phyloP scores from a whole-genome alignment of 2,888 invertebrate species.

The Empis stercorea region DNA sequence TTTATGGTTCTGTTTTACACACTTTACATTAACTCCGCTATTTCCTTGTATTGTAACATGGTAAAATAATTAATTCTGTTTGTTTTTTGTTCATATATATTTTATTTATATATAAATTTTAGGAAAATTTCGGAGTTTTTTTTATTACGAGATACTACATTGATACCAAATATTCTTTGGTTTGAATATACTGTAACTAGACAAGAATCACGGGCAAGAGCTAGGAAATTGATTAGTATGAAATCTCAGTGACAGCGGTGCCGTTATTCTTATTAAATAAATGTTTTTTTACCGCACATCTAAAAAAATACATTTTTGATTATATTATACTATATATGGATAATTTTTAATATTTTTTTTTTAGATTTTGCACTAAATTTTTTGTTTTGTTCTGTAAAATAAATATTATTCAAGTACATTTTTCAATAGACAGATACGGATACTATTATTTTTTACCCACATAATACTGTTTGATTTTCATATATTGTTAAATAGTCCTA shows the following conservation, averaged over 20 bases:
- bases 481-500: too few relatives aligned
- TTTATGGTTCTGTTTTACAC: conserved; percentile 70
- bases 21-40: conserved; percentile 65
- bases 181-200: conserved; percentile 84
- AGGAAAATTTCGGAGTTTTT: conserved; percentile 78
- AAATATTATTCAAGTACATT: too few relatives aligned
- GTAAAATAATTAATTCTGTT: conserved; percentile 49
- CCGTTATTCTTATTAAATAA: neutral
- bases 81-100: neutral
- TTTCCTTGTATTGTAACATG: conserved; percentile 76
- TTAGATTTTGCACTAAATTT: too few relatives aligned
- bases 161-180: conserved; percentile 87
- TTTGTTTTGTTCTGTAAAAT: too few relatives aligned
- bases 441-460: too few relatives aligned
- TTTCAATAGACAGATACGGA: too few relatives aligned
- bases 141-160: conserved; percentile 73
- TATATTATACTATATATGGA: too few relatives aligned
- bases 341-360: too few relatives aligned
- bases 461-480: too few relatives aligned
- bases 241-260: conserved; percentile 66
- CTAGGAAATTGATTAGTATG: conserved; percentile 66
- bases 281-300: too few relatives aligned
- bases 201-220: conserved; percentile 67
- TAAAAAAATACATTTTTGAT: too few relatives aligned
- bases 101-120: conserved; percentile 13